Evolutionary conservation across 2,888 invertebrate genomes (phyloP), one percentile per base, ranked within the genome.

Genomic region (Palloptera scutellata): DNA sequence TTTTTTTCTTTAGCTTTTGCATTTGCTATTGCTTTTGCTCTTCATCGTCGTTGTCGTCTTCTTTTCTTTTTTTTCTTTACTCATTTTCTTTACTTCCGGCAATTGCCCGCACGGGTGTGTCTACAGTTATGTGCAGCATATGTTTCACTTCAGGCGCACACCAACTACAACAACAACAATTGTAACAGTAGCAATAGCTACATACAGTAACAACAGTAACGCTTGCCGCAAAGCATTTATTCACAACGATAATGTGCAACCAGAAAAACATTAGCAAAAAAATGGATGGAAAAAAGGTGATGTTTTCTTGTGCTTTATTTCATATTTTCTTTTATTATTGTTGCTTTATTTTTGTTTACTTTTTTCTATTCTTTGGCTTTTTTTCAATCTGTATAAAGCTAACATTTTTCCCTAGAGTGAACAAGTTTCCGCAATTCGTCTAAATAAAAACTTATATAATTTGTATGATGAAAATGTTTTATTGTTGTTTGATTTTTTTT

Each of bases 381-480:
- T 51, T 53, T n/a, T 15, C 30, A 13, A 11, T 20, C 41, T 58
- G 57, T 61, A 43, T 61, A n/a, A n/a, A 8, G 11, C 40, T 30
- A 40, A 48, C 13, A 42, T 58, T 65, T 58, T 59, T 30, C 48
- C 30, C 48, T 11, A 20, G 58, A 61, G 15, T 53, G 61, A 15
- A 52, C 54, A 62, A 67, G 54, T 67, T 67, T 65, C 45, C 70
- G 53, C 63, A 67, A 67, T 70, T 62, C 66, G 66, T 66, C 66
- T 67, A 68, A 64, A 70, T 70, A 67, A 67, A 70, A 67, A 70
- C 64, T 70, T 67, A 62, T 67, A 64, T 67, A 70, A 70, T 70
- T 67, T 70, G 64, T 67, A 64, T 70, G 69, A 67, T 66, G 64
- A 64, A 70, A 64, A 64, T 48, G 53, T 51, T 63, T 52, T 20